A percentile compares a stretch with the other conserved stretches of the same genome.
Evolutionary conservation across 2,797 vertebrate genomes (phyloP).

Genomic region (Muscicapa striata): DNA sequence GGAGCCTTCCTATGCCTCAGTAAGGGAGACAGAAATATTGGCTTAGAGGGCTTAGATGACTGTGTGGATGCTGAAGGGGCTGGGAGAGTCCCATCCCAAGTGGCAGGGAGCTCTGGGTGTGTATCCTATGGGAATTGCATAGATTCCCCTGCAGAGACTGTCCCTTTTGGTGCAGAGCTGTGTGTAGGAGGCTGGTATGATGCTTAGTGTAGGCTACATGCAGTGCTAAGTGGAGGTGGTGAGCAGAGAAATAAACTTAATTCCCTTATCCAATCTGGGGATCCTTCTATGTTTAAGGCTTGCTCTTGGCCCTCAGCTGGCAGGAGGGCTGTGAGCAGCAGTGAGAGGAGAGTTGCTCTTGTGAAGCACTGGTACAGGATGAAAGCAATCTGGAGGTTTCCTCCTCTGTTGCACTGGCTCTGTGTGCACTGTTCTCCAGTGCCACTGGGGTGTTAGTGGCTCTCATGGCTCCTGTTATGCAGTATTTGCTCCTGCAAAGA

Average conservation of each 20-base stretch:
- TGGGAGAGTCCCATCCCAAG: not conserved
- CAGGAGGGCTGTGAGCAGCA: not conserved
- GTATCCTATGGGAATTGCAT: no score
- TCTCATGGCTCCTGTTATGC: not conserved
- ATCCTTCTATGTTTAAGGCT: not conserved
- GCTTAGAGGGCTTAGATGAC: not conserved
- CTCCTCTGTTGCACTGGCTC: rapidly evolving
- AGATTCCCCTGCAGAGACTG: not conserved
- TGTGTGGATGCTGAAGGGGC: not conserved
- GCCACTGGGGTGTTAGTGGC: not conserved
- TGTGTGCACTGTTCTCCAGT: not conserved
- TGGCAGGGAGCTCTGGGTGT: not conserved
- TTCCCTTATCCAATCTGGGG: not conserved
- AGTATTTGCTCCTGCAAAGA: not conserved
- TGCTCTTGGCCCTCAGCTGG: not conserved
- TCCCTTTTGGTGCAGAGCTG: not conserved
- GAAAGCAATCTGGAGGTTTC: not conserved
- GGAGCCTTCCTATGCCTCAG: not conserved
- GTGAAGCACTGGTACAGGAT: not conserved
- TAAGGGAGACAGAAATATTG: not conserved
- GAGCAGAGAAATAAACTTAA: not conserved
- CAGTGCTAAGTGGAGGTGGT: not conserved
- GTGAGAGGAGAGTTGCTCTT: rapidly evolving
- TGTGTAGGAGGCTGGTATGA: not conserved
- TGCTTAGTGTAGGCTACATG: rapidly evolving